A percentile compares a stretch with the other conserved stretches of the same genome.
Evolutionary conservation across 2,888 invertebrate genomes (phyloP).

Genomic region (Stenoptilia bipunctidactyla): DNA sequence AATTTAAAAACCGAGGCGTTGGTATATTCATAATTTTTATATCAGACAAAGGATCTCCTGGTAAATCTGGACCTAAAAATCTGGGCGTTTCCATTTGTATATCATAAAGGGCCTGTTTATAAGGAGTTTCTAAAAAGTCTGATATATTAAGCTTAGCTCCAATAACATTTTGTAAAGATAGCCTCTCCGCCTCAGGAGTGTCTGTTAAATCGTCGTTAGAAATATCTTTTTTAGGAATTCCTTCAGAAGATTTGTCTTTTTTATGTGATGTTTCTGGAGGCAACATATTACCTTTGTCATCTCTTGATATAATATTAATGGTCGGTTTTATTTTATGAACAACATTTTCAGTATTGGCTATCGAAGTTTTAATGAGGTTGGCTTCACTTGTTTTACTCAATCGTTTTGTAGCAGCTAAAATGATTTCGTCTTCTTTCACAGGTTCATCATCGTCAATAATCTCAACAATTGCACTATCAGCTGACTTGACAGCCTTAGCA

Average conservation of each 20-base stretch:
- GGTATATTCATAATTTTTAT: slow-evolving; percentile 70
- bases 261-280: slow-evolving; percentile 9
- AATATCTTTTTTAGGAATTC: slow-evolving; percentile 24
- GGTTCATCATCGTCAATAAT: slow-evolving; percentile 8
- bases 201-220: slow-evolving; percentile 26
- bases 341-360: neutral
- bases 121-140: slow-evolving; percentile 70
- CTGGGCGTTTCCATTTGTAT: slow-evolving; percentile 70
- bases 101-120: slow-evolving; percentile 60
- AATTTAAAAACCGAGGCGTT: slow-evolving; percentile 68
- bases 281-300: slow-evolving; percentile 7
- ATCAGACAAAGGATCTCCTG: slow-evolving; percentile 55
- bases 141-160: slow-evolving; percentile 57
- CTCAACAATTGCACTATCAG: neutral
- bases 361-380: neutral
- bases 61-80: slow-evolving; percentile 54
- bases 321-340: slow-evolving; percentile 31
- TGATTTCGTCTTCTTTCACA: slow-evolving; percentile 21
- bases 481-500: slow-evolving; percentile 12
- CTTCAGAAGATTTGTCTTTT: slow-evolving; percentile 20
- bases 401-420: too few relatives aligned
- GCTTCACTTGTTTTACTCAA: too few relatives aligned
- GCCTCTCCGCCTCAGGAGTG: slow-evolving; percentile 54
- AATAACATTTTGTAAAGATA: slow-evolving; percentile 49
- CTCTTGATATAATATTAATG: slow-evolving; percentile 35